These are phyloP conservation scores for Lordiphosa clarofinis DNA, from an alignment of 1,140 invertebrate species.

Conservation along the genomic window DNA sequence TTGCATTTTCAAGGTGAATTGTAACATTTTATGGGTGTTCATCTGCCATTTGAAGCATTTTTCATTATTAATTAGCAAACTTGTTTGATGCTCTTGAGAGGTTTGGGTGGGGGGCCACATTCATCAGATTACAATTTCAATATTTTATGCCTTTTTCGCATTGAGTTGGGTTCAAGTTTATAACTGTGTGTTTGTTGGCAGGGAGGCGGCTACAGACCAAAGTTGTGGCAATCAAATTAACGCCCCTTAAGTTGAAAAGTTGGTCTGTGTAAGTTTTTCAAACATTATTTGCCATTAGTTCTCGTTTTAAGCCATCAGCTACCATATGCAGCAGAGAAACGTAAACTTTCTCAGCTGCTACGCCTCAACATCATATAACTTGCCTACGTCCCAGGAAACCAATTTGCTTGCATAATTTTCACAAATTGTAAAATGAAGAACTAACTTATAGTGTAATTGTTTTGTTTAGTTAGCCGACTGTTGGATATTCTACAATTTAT, in stretches of 20 bases:
- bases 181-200: neutral
- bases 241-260: conserved; percentile 46
- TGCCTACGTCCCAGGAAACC: conserved; percentile 21
- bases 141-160: conserved; percentile 8
- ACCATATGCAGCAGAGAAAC: conserved; percentile 23
- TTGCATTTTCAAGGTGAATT: conserved; percentile 50
- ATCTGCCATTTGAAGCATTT: conserved; percentile 14
- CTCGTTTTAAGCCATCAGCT: neutral
- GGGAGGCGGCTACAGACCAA: conserved; percentile 7
- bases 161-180: conserved; percentile 27
- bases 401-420: conserved; percentile 36
- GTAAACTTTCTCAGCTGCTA: conserved; percentile 10
- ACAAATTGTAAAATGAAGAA: neutral
- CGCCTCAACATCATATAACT: conserved; percentile 17
- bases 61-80: conserved; percentile 63
- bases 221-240: conserved; percentile 54
- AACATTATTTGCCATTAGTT: conserved; percentile 2
- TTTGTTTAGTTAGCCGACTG: no score
- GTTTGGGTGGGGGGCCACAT: neutral
- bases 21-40: conserved; percentile 50
- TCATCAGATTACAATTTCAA: conserved; percentile 2
- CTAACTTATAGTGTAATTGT: no score
- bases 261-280: conserved; percentile 3
- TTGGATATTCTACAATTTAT: no score
- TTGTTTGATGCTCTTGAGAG: conserved; percentile 55